Evolutionary conservation across 2,797 vertebrate species (phyloP).

Genomic region (Premnoplex brunnescens): DNA sequence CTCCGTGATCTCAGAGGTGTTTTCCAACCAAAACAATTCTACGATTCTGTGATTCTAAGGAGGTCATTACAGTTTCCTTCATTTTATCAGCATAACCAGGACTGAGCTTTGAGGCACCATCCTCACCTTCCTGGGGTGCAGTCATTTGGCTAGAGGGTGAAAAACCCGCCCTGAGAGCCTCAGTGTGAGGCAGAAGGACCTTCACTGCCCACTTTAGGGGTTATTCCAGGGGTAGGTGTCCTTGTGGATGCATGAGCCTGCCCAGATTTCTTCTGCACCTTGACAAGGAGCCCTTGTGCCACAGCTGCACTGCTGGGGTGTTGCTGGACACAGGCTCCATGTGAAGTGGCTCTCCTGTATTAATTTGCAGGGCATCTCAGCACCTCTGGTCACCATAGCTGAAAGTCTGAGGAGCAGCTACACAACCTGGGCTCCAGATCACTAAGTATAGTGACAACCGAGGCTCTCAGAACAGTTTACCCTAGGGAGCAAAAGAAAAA

Average conservation of each 20-base stretch:
- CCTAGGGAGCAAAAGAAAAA: background rate
- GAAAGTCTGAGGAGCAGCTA: background rate
- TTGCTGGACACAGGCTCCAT: background rate
- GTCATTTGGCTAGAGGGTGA: background rate
- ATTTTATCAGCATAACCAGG: background rate
- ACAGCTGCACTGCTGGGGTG: background rate
- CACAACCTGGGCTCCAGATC: background rate
- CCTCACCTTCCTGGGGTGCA: background rate
- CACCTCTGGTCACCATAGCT: rapidly evolving
- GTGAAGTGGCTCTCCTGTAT: background rate
- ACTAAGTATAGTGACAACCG: background rate
- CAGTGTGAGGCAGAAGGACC: background rate
- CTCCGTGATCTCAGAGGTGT: background rate
- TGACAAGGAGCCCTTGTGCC: background rate
- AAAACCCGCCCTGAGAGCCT: background rate
- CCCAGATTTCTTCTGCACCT: background rate
- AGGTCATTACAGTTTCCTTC: background rate
- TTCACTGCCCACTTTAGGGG: background rate
- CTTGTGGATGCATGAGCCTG: background rate
- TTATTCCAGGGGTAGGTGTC: background rate
- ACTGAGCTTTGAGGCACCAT: background rate
- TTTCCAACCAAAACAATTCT: background rate
- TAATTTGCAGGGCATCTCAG: background rate
- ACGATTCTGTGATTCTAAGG: background rate
- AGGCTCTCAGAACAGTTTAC: background rate